Conservation (phyloP, 2,797 vertebrate species). For the Parauchenoglanis ngamensis region DNA sequence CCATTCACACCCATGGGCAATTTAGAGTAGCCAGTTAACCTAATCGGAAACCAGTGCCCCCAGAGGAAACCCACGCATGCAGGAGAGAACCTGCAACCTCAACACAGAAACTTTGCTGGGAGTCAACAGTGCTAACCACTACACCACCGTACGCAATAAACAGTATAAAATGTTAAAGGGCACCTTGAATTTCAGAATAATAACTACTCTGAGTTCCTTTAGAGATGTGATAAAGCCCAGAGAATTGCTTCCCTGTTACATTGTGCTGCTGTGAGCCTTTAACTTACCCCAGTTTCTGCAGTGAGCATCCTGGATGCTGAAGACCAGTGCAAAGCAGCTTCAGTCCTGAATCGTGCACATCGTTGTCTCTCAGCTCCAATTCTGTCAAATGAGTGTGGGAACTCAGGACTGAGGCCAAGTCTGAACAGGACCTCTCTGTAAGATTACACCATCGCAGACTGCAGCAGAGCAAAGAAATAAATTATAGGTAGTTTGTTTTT, state of each 20-base stretch:
- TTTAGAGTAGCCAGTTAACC: no score
- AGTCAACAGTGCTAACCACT: no score
- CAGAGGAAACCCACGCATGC: no score
- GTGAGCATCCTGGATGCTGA: constrained; percentile 14
- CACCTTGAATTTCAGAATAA: not conserved
- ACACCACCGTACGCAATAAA: no score
- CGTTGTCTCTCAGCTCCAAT: constrained; percentile 41
- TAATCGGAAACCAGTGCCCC: no score
- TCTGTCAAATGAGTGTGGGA: constrained; percentile 25
- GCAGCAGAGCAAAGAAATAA: not conserved
- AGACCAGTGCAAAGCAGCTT: constrained; percentile 34
- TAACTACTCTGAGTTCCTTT: not conserved
- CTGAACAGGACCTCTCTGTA: constrained; percentile 15
- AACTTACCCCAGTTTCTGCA: constrained; percentile 37
- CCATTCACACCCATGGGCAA: no score
- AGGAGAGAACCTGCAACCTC: no score
- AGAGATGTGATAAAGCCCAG: no score
- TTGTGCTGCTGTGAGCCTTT: not conserved
- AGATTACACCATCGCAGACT: constrained; percentile 45
- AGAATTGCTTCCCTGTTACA: not conserved
- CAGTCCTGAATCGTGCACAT: constrained; percentile 35
- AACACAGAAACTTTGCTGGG: no score
- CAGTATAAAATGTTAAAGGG: no score
- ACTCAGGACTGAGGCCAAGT: constrained; percentile 35
- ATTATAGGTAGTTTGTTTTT: not conserved